Evolutionary conservation across 2,113 vertebrate species (phyloP).

Genomic region (Hippocampus barbouri): DNA sequence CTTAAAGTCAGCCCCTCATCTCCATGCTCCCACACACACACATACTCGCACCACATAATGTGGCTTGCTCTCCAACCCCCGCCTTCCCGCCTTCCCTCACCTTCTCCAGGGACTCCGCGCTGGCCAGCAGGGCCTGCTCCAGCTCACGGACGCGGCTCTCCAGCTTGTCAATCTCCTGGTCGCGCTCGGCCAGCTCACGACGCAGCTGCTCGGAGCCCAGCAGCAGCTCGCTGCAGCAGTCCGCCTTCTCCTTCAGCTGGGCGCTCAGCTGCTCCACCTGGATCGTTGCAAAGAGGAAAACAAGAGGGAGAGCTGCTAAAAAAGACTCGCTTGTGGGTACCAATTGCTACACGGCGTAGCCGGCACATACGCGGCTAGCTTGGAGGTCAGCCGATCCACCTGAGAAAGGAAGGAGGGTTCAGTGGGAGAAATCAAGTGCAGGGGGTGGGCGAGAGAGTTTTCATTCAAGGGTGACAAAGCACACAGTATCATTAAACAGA

Average conservation of each 20-base stretch:
- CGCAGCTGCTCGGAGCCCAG: conserved; percentile 88
- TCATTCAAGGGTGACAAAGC: conserved; percentile 49
- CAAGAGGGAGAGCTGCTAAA: conserved; percentile 1
- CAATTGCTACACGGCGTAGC: conserved; percentile 43
- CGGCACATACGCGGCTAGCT: conserved; percentile 54
- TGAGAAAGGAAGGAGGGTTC: conserved; percentile 60
- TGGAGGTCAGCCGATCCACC: conserved; percentile 70
- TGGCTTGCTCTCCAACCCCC: conserved; percentile 7
- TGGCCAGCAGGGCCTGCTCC: conserved; percentile 86
- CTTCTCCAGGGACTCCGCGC: conserved; percentile 79
- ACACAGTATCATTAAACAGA: conserved; percentile 35
- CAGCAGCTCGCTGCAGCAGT: conserved; percentile 92
- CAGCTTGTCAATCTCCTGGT: conserved; percentile 93
- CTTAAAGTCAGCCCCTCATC: conserved; percentile 41
- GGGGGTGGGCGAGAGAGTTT: conserved; percentile 35
- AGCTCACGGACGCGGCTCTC: conserved; percentile 85
- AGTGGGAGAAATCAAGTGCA: conserved; percentile 35
- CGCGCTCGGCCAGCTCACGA: conserved; percentile 83
- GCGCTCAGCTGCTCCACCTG: conserved; percentile 87
- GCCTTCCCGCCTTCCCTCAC: conserved; percentile 59
- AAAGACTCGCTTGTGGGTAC: conserved; percentile 34
- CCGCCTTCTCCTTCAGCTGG: conserved; percentile 91
- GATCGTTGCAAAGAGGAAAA: conserved; percentile 16
- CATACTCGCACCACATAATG: conserved; percentile 12
- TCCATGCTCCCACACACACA: conserved; percentile 18